A percentile compares a stretch with the other conserved stretches of the same genome.
phyloP scores from a whole-genome alignment of 2,888 invertebrate species.

The Charanyca ferruginea region DNA sequence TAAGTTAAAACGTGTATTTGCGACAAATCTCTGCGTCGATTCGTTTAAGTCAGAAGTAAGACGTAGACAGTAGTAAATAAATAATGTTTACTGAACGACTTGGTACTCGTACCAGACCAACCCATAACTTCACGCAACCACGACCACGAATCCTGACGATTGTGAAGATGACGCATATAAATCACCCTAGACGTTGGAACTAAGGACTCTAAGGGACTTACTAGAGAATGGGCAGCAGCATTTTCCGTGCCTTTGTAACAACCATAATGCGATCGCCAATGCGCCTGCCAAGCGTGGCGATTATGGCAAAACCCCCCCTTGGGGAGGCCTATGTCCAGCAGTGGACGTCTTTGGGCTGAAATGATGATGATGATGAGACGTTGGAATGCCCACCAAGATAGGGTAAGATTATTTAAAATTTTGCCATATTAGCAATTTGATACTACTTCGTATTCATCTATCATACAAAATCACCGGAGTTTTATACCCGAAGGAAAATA shows the following conservation, averaged over 20 bases:
- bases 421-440: neutral
- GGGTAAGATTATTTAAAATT: constrained; percentile 12
- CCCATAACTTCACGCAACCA: constrained; percentile 50
- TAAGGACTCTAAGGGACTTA: too few relatives aligned
- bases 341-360: too few relatives aligned
- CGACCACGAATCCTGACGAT: constrained; percentile 41
- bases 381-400: constrained; percentile 10
- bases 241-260: too few relatives aligned
- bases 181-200: constrained; percentile 43
- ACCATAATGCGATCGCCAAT: too few relatives aligned
- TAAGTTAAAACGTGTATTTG: constrained; percentile 20
- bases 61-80: constrained; percentile 39
- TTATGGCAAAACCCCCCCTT: too few relatives aligned
- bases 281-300: too few relatives aligned
- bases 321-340: too few relatives aligned
- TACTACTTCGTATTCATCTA: neutral
- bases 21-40: constrained; percentile 15
- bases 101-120: too few relatives aligned
- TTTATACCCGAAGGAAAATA: neutral
- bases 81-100: constrained; percentile 43
- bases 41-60: constrained; percentile 17
- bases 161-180: constrained; percentile 48
- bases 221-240: too few relatives aligned
- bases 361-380: too few relatives aligned
- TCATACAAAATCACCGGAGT: neutral